Conservation (phyloP, 2,113 vertebrate species). For the Sceloporus undulatus region DNA sequence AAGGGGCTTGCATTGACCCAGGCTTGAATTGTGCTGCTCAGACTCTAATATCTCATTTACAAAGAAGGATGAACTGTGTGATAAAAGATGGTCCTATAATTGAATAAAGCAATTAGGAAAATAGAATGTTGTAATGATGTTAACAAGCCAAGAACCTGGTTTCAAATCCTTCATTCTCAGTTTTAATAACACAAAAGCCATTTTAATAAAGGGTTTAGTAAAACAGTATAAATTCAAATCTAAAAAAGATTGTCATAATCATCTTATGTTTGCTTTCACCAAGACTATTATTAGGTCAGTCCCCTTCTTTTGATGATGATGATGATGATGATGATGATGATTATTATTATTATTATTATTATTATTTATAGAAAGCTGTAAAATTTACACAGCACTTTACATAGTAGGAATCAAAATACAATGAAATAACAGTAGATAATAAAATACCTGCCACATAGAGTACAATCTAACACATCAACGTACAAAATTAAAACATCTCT, state of each 20-base stretch:
- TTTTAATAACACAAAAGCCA: slow-evolving; percentile 27
- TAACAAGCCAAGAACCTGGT: background rate
- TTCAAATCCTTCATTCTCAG: background rate
- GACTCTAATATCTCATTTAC: fast-evolving
- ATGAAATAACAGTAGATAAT: too few relatives aligned
- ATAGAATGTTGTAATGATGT: fast-evolving
- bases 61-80: background rate
- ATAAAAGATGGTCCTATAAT: background rate
- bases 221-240: background rate
- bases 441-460: too few relatives aligned
- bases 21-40: background rate
- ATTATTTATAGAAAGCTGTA: too few relatives aligned
- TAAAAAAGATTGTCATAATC: background rate
- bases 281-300: background rate
- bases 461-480: too few relatives aligned
- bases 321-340: too few relatives aligned
- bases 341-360: too few relatives aligned
- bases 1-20: background rate
- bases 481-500: too few relatives aligned
- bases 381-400: too few relatives aligned
- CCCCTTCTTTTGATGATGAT: fast-evolving
- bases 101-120: background rate
- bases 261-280: background rate
- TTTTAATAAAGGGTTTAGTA: slow-evolving; percentile 4
- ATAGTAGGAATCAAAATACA: too few relatives aligned